These are phyloP conservation scores for Thunnus albacares DNA, from an alignment of 2,797 vertebrate genomes.

Conservation along the genomic window DNA sequence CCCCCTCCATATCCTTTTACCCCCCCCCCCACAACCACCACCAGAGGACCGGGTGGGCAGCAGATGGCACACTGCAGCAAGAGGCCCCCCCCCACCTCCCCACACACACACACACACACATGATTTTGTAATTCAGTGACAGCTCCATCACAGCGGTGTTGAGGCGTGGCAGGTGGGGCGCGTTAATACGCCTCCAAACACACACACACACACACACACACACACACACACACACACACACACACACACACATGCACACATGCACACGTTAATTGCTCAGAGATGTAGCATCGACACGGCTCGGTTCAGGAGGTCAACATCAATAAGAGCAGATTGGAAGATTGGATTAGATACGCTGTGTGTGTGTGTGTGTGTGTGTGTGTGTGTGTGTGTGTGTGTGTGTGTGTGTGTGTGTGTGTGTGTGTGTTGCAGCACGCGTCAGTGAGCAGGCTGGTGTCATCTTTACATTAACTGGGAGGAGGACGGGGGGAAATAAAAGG, in stretches of 20 bases:
- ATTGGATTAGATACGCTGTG: conserved; percentile 76
- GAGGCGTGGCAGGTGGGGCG: conserved; percentile 61
- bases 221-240: conserved; percentile 56
- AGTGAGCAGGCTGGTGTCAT: conserved; percentile 42
- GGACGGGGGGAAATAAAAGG: not conserved
- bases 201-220: conserved; percentile 41
- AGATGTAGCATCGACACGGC: conserved; percentile 72
- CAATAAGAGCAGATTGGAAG: conserved; percentile 81
- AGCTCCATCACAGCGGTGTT: conserved; percentile 79
- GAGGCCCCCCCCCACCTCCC: conserved; percentile 43
- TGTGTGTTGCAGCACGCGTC: conserved; percentile 25
- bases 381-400: conserved; percentile 45
- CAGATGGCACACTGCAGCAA: conserved; percentile 80
- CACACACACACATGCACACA: conserved; percentile 38
- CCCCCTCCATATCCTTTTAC: not conserved
- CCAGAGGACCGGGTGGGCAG: conserved; percentile 57
- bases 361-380: conserved; percentile 50
- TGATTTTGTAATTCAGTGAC: conserved; percentile 79
- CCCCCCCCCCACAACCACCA: conserved; percentile 29
- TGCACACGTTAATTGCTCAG: conserved; percentile 71
- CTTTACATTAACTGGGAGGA: conserved; percentile 32
- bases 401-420: conserved; percentile 52
- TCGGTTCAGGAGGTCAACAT: conserved; percentile 79
- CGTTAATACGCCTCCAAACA: conserved; percentile 56
- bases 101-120: conserved; percentile 41